Evolutionary conservation across 2,797 vertebrate genomes (phyloP), one percentile per base, ranked within the genome.

Genomic region (Amphiprion clarkii): DNA sequence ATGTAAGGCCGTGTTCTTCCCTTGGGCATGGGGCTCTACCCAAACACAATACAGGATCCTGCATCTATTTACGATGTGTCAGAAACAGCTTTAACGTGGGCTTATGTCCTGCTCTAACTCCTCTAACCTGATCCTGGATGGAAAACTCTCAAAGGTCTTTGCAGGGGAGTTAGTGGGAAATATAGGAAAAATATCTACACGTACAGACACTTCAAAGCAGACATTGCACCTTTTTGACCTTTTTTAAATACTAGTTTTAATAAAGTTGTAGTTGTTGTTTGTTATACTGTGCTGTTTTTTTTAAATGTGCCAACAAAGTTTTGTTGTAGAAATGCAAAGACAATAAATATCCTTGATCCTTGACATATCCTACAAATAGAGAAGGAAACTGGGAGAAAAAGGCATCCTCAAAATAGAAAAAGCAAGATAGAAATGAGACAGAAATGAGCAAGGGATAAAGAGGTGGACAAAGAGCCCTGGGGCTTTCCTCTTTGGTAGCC

Each of bases 401-500:
- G n/a, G 13, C 21, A 76, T 63, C 9, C 6, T 49, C 23, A 21
- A 25, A 66, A 54, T 19, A 4, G 11, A 42, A 67, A 68, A 49
- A 21, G n/a, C 17, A 64, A 69, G 11, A 67, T 6, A 51, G 16
- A 82, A 59, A 79, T 0, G 27, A 56, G 33, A 25, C 1, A 53
- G 46, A 80, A 74, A 71, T 61, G 39, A 27, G 4, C 51, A 33
- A 53, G 19, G 12, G 57, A 2, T 36, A 27, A 60, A 60, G 48
- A 71, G 54, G 23, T 59, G 58, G 25, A 17, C 2, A 6, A 54
- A 19, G 55, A 52, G 53, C 79, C 68, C 8, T 16, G 0, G 59
- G 81, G 80, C 58, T 48, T n/a, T 44, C 42, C 42, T 17, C 1
- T 57, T 57, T 59, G 61, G 27, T 33, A 51, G 56, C 49, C 44